Evolutionary conservation across 2,888 invertebrate genomes (phyloP), one percentile per base, ranked within the genome.

Genomic region (Electrophaes corylata): DNA sequence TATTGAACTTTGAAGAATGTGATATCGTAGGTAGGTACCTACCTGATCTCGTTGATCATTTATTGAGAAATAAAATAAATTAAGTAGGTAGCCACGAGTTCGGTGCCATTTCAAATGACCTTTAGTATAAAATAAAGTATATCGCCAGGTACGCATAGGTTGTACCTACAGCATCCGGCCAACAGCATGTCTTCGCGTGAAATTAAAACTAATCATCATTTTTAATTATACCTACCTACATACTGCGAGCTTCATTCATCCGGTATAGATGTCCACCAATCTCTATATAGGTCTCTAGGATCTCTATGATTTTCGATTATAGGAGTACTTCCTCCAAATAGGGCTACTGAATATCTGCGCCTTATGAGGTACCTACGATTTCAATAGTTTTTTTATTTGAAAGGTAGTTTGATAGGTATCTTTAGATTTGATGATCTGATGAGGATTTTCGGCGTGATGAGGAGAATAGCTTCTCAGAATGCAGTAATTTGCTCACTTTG

Each of bases 1-100:
- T 64, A 65, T 75, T 70, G 78, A 79, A 78, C 81, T 78, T 65
- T 43, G 62, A 50, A 50, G 45, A 47, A 51, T 57, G 33, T 41
- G 20, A 49, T 50, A 31, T 46, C 33, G 44, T 45, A 46, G 52
- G 37, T 52, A 52, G 52, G 39, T 53, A 53, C 29, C 45, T 53
- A 53, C 29, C 45, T 45, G n/a, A 52, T 45, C 37, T 44, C 44
- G 52, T 52, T 49, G 37, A 11, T 29, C 35, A 44, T 44, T 51
- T 43, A 53, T 53, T 43, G 29, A 51, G 56, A 52, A 57, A 57
- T 52, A 52, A 47, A 47, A 51, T 57, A 35, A 43, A 43, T 58
- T 52, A 53, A 44, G 47, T 33, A 48, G 48, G 37, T 26, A 23
- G 37, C 12, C n/a, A 31, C 40, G 51, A 51, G 57, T 52, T 57